These are phyloP conservation scores for Sardinella longiceps DNA, from an alignment of 2,797 vertebrate species.

Conservation along the genomic window DNA sequence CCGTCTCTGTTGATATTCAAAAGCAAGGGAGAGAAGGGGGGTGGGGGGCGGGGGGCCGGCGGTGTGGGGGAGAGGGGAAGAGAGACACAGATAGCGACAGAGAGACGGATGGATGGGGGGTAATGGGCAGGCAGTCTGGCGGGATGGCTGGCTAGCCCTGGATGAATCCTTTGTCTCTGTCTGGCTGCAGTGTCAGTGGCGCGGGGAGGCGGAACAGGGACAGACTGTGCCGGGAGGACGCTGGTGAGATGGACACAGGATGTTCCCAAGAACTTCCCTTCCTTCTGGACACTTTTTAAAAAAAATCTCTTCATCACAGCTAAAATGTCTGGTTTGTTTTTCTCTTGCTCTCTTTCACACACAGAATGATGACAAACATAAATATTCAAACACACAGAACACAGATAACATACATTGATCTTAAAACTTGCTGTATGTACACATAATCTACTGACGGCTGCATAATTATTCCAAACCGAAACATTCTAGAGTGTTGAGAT, in stretches of 20 bases:
- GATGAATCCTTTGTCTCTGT: slow-evolving; percentile 41
- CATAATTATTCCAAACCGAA: not conserved
- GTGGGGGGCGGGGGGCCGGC: not conserved
- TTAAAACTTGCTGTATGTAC: not conserved
- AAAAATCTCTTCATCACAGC: slow-evolving; percentile 53
- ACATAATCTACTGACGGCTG: not conserved
- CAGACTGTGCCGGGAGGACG: slow-evolving; percentile 43
- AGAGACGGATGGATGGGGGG: slow-evolving; percentile 26
- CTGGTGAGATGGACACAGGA: slow-evolving; percentile 44
- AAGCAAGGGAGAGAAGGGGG: slow-evolving; percentile 30
- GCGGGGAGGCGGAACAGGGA: slow-evolving; percentile 37
- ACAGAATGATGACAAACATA: not conserved
- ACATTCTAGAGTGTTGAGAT: too few species aligned
- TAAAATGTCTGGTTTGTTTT: not conserved
- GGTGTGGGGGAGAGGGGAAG: not conserved
- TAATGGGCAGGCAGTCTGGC: slow-evolving; percentile 34
- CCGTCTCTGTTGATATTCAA: slow-evolving; percentile 54
- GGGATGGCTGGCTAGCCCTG: slow-evolving; percentile 41
- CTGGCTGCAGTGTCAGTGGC: slow-evolving; percentile 30
- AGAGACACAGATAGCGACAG: not conserved
- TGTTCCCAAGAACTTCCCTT: slow-evolving; percentile 55
- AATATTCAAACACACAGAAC: not conserved
- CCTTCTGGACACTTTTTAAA: slow-evolving; percentile 59
- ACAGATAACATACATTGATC: not conserved
- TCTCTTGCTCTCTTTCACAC: not conserved